Conservation (phyloP, 2,888 invertebrate genomes). For the Clunio marinus region DNA sequence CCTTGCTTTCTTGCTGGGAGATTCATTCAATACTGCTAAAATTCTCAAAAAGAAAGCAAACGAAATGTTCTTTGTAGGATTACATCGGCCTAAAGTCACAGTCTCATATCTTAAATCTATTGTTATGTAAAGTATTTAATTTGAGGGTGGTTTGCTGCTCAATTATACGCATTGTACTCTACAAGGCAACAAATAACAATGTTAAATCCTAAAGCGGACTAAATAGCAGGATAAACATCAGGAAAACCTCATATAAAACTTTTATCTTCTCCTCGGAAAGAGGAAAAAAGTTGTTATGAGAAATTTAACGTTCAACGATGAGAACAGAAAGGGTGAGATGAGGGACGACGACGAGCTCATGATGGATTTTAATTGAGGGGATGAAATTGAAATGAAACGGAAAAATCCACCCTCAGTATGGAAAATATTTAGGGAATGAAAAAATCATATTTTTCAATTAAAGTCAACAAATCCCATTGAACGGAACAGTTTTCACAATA, state of each 20-base stretch:
- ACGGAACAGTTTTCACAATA: background rate
- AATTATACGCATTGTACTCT: constrained; percentile 31
- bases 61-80: background rate
- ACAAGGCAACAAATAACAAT: constrained; percentile 16
- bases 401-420: constrained; percentile 18
- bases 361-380: constrained; percentile 37
- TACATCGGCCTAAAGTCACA: constrained; percentile 26
- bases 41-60: background rate
- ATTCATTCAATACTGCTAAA: too few species aligned
- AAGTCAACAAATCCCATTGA: constrained; percentile 26
- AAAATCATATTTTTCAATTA: constrained; percentile 38
- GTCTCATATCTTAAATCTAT: constrained; percentile 20
- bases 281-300: constrained; percentile 2
- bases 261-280: background rate
- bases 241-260: background rate
- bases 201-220: too few species aligned
- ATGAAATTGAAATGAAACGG: constrained; percentile 25
- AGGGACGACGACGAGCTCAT: constrained; percentile 28
- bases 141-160: constrained; percentile 36
- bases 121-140: constrained; percentile 36
- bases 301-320: background rate
- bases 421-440: background rate
- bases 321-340: constrained; percentile 33
- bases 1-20: background rate
- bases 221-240: constrained; percentile 4